Evolutionary conservation across 1,140 invertebrate species (phyloP).

Genomic region (Pteromalus puparum): DNA sequence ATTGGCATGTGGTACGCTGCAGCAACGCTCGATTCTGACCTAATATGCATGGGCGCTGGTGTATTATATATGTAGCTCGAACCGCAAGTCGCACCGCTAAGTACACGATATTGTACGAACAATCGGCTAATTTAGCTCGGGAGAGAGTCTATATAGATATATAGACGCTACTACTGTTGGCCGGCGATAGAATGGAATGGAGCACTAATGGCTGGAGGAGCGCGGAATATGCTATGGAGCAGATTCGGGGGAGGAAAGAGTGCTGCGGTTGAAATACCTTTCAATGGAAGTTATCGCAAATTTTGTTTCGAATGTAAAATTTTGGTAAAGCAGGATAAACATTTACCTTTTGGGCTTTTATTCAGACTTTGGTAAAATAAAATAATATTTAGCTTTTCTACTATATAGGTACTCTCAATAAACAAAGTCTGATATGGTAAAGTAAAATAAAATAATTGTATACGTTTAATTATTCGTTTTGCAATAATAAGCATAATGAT

Average conservation of each 20-base stretch:
- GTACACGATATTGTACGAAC: conserved; percentile 28
- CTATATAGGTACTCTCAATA: no score
- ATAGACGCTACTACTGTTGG: not conserved
- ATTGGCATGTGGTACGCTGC: not conserved
- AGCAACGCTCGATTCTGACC: not conserved
- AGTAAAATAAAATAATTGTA: no score
- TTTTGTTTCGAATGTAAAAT: no score
- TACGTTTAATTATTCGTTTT: no score
- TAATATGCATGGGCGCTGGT: not conserved
- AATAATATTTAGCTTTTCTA: no score
- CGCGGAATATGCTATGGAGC: not conserved
- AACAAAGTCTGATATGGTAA: no score
- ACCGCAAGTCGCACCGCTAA: conserved; percentile 19
- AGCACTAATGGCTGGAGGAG: not conserved
- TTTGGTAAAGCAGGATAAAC: no score
- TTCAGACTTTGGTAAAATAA: no score
- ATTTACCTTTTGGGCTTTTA: no score
- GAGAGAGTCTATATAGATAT: not conserved
- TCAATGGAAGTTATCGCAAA: no score
- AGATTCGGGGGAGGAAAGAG: not conserved
- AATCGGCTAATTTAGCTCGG: conserved; percentile 21
- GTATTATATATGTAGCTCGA: conserved; percentile 9
- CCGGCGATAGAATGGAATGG: not conserved
- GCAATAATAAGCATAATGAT: no score
- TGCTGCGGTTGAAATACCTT: no score